These are phyloP conservation scores for Vanessa atalanta DNA, from an alignment of 1,140 invertebrate genomes.

Conservation along the genomic window DNA sequence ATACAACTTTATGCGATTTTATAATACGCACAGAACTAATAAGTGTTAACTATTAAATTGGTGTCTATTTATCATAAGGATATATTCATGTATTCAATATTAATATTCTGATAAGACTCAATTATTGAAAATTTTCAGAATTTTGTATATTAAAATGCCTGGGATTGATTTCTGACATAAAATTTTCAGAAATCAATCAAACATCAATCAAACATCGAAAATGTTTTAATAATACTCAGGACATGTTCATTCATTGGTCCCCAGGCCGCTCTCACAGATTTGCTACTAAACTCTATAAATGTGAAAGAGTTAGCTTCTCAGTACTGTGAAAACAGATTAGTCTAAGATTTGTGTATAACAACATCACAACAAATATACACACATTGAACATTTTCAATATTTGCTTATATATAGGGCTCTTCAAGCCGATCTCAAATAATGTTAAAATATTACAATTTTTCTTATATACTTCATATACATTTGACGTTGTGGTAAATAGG, in stretches of 20 bases:
- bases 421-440: background rate
- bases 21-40: constrained; percentile 7
- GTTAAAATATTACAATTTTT: background rate
- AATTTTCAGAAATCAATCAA: no score
- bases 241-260: no score
- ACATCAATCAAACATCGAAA: no score
- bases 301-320: no score
- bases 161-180: no score
- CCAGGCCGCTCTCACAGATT: no score
- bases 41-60: constrained; percentile 5
- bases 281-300: no score
- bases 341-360: no score
- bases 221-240: no score
- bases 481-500: background rate
- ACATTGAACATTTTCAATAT: background rate
- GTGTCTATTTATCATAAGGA: constrained; percentile 10
- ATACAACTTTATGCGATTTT: background rate
- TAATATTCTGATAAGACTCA: background rate
- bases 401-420: background rate
- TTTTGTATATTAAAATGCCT: background rate
- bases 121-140: constrained; percentile 5
- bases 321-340: no score
- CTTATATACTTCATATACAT: constrained; percentile 6
- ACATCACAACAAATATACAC: background rate
- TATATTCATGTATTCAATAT: constrained; percentile 1